Percentiles rank a stretch among this genome's conserved stretches.
phyloP scores from a whole-genome alignment of 2,888 invertebrate species.

The Copidosoma aretas region DNA sequence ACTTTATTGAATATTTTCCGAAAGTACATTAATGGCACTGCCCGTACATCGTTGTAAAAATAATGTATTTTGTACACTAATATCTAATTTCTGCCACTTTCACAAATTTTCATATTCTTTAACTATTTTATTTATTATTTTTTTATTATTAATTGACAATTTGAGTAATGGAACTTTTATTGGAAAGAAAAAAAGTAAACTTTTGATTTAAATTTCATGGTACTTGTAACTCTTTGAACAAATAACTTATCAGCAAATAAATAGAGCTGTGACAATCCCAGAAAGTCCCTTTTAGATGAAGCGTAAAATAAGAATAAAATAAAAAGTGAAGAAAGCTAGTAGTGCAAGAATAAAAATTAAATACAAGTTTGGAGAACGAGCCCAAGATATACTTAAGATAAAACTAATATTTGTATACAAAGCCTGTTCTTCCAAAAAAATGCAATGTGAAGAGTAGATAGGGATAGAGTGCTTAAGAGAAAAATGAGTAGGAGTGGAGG shows the following conservation, averaged over 20 bases:
- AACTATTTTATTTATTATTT: no score
- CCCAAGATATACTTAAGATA: no score
- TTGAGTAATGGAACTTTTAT: no score
- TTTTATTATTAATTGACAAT: no score
- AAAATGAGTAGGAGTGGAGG: conserved; percentile 13
- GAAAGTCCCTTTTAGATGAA: conserved; percentile 16
- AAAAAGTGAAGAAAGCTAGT: conserved; percentile 2
- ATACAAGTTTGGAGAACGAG: background rate
- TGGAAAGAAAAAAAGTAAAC: background rate
- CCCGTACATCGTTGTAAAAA: background rate
- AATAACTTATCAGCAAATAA: conserved; percentile 23
- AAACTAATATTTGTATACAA: conserved; percentile 36
- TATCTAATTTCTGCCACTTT: no score
- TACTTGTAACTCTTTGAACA: conserved; percentile 2
- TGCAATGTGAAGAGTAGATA: conserved; percentile 1
- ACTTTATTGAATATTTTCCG: background rate
- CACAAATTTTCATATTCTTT: background rate
- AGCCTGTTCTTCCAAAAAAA: conserved; percentile 39
- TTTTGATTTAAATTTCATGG: conserved; percentile 2
- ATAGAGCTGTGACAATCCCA: conserved; percentile 36
- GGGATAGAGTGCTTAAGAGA: conserved; percentile 4
- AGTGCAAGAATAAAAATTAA: conserved; percentile 1
- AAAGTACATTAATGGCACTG: background rate
- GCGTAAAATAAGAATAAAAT: conserved; percentile 10
- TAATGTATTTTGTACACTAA: background rate